These are phyloP conservation scores for Apotomis betuletana DNA, from an alignment of 2,888 invertebrate genomes.

Conservation along the genomic window DNA sequence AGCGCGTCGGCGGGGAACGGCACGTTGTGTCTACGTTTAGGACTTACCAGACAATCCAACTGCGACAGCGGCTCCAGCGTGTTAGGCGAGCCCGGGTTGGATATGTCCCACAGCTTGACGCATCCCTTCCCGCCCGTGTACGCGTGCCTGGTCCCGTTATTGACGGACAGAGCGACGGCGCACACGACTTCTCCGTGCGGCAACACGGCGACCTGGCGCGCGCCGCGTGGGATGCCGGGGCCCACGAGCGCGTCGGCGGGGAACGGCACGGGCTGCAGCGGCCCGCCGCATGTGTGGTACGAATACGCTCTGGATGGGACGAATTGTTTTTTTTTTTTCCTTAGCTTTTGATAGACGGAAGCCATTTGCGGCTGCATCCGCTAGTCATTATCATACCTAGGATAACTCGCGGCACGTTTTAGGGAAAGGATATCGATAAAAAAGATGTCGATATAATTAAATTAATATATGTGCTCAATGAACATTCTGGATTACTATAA, in stretches of 20 bases:
- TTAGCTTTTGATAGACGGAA: too few species aligned
- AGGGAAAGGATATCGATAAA: too few species aligned
- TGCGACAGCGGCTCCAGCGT: slow-evolving; percentile 95
- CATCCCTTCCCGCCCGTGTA: slow-evolving; percentile 99
- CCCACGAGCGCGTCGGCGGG: slow-evolving; percentile 96
- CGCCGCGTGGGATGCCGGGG: slow-evolving; percentile 96
- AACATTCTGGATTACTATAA: too few species aligned
- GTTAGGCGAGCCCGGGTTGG: slow-evolving; percentile 91
- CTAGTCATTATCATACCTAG: too few species aligned
- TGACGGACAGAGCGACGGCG: slow-evolving; percentile 94
- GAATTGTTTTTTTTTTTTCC: too few species aligned
- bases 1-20: too few species aligned
- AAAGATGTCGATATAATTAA: too few species aligned
- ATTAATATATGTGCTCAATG: too few species aligned
- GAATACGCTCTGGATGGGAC: slow-evolving; percentile 91
- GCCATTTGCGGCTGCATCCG: too few species aligned
- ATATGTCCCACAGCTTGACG: slow-evolving; percentile 98
- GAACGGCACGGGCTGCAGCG: slow-evolving; percentile 95
- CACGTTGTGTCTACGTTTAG: too few species aligned
- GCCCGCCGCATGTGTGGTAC: slow-evolving; percentile 96
- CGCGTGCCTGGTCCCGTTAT: slow-evolving; percentile 92
- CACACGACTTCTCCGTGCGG: slow-evolving; percentile 98
- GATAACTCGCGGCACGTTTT: too few species aligned
- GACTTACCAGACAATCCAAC: slow-evolving; percentile 91
- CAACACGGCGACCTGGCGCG: slow-evolving; percentile 93